These are phyloP conservation scores for Orthonyx spaldingii DNA, from an alignment of 2,113 vertebrate species.

Conservation along the genomic window DNA sequence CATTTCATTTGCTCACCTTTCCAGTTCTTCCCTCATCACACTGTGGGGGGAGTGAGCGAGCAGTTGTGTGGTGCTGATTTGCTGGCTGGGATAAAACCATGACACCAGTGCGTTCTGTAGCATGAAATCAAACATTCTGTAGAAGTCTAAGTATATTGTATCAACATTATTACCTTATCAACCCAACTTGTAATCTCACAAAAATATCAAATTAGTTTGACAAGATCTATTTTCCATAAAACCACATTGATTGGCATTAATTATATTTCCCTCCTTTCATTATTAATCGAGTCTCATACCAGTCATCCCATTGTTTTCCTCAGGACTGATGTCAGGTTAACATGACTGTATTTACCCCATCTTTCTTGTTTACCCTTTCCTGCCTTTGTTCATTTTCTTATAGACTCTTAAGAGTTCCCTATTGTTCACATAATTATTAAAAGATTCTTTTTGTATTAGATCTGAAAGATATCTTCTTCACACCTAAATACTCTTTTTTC, in stretches of 20 bases:
- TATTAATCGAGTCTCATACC: conserved; percentile 15
- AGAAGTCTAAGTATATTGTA: conserved; percentile 16
- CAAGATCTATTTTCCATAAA: conserved; percentile 57
- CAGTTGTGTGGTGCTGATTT: not conserved
- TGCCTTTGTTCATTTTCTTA: not conserved
- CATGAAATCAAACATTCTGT: not conserved
- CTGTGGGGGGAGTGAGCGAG: not conserved
- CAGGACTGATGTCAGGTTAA: conserved; percentile 28
- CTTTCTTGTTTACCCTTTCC: conserved; percentile 42
- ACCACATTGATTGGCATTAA: conserved; percentile 51
- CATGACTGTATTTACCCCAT: not conserved
- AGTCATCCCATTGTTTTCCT: conserved; percentile 41
- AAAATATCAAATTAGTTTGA: conserved; percentile 66
- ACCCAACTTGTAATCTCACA: conserved; percentile 33
- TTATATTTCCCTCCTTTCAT: conserved; percentile 46
- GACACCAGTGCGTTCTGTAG: not conserved
- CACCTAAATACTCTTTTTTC: not conserved
- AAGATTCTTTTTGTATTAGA: not conserved
- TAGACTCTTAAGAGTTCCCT: not conserved
- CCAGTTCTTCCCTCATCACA: not conserved
- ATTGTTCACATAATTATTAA: not conserved
- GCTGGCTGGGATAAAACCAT: not conserved
- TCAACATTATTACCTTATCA: conserved; percentile 45
- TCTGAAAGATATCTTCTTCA: not conserved
- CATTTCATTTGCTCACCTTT: not conserved